Conservation (phyloP, 1,140 invertebrate species). For the Cherax destructor region DNA sequence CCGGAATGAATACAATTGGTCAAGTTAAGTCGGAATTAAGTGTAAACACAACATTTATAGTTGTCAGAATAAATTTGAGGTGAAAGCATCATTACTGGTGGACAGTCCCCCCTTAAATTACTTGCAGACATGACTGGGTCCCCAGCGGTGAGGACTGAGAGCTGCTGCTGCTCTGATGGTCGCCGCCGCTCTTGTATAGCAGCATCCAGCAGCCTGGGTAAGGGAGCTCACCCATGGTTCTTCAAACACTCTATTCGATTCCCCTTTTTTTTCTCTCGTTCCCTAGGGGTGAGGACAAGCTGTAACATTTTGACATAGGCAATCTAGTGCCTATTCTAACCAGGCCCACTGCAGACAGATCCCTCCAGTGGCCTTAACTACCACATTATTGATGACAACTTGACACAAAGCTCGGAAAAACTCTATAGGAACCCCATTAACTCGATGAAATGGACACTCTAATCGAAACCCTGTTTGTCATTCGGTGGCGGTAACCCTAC, state of each 20-base stretch:
- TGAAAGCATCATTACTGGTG: neutral
- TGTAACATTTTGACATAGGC: constrained; percentile 51
- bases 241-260: constrained; percentile 45
- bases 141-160: neutral
- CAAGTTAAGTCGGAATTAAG: neutral
- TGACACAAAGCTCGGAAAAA: constrained; percentile 68
- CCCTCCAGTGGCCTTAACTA: constrained; percentile 61
- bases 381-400: constrained; percentile 70
- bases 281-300: constrained; percentile 4
- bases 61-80: constrained; percentile 17
- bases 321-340: constrained; percentile 3
- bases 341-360: constrained; percentile 32
- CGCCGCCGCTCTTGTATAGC: neutral
- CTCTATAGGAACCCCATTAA: constrained; percentile 70
- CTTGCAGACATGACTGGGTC: neutral
- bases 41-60: constrained; percentile 33
- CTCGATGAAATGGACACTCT: constrained; percentile 70
- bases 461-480: constrained; percentile 70
- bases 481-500: constrained; percentile 42
- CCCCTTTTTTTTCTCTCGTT: neutral
- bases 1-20: neutral
- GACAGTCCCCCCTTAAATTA: neutral
- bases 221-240: neutral
- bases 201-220: neutral
- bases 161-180: neutral